Conservation (phyloP, 2,797 vertebrate genomes). For the Lepus oiostolus region DNA sequence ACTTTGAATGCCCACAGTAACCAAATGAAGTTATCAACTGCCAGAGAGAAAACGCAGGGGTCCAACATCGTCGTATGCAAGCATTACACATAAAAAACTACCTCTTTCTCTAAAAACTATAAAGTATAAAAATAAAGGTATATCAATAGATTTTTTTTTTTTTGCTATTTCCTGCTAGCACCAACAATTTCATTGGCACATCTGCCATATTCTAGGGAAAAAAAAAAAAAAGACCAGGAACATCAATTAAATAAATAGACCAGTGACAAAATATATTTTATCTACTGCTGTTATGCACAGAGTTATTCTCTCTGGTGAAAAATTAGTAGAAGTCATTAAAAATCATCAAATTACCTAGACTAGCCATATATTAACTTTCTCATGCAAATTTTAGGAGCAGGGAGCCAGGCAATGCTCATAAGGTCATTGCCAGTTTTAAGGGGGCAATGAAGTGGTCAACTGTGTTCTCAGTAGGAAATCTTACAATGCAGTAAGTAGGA, state of each 20-base stretch:
- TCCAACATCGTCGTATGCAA: background rate
- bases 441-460: background rate
- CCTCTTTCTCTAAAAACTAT: background rate
- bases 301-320: background rate
- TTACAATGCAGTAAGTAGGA: rapidly evolving
- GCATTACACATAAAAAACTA: background rate
- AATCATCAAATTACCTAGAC: background rate
- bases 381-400: background rate
- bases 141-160: too few species aligned
- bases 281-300: background rate
- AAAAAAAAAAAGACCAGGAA: background rate
- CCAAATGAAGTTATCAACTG: background rate
- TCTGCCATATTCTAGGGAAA: background rate
- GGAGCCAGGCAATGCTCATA: background rate
- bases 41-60: background rate
- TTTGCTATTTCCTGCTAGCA: background rate
- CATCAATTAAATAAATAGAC: background rate
- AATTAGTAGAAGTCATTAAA: background rate
- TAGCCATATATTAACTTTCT: background rate
- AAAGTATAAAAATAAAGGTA: background rate
- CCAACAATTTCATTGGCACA: background rate
- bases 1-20: background rate
- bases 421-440: background rate
- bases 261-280: background rate
- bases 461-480: background rate